Evolutionary conservation across 2,797 vertebrate species (phyloP), one percentile per base, ranked within the genome.

Genomic region (Spinus pinus): DNA sequence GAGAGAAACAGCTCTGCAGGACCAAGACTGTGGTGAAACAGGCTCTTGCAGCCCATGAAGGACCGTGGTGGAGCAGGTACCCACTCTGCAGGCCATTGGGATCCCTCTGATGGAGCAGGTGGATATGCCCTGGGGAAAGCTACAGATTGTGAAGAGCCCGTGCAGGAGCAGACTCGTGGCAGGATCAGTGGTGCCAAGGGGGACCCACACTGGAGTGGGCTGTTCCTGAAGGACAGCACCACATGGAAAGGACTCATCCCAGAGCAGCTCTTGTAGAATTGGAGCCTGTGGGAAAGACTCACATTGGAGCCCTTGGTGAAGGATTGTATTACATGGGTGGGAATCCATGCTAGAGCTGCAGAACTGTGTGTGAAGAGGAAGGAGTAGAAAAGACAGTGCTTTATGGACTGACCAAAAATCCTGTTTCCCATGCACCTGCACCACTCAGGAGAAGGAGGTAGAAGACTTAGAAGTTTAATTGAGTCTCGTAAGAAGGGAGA

Each of bases 361-460:
- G 17, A 72, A 31, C 5, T 53, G 5, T 25, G 7, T 3, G 2
- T 42, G 50, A 72, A 8, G 15, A 42, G 10, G 24, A 77, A 81
- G 12, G 33, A 72, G 4, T 1, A 1, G 9, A 19, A 77, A 58
- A 53, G 49, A n/a, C 9, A 80, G 12, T 0, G 0, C 3, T 64
- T 60, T 12, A 7, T 15, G 23, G 41, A 41, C 7, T 49, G 49
- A 64, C 17, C 12, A 35, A 44, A 72, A 81, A 1, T 13, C 54
- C 5, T 30, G 7, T 20, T 62, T 44, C 18, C 31, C 10, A 16
- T 57, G 21, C 3, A 18, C 4, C 14, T 47, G 10, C 4, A 5
- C 16, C 7, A 4, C 14, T 57, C 4, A 11, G 19, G 24, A 57
- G 28, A 14, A 69, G 22, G 8, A 60, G 7, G 12, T 18, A 70